phyloP scores from a whole-genome alignment of 2,797 vertebrate species.

The Staurois parvus region DNA sequence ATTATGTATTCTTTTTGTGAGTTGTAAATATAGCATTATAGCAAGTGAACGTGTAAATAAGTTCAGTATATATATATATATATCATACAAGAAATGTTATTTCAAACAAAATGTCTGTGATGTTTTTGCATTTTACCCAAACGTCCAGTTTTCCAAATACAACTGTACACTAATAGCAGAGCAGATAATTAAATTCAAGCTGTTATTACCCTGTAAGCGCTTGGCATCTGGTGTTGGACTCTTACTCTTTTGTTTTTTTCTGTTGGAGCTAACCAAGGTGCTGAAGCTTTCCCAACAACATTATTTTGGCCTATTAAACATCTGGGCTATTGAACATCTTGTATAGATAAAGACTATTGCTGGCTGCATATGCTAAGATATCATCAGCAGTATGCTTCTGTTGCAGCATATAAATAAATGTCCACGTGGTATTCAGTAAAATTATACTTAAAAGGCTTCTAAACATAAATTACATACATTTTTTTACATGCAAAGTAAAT shows the following conservation, averaged over 20 bases:
- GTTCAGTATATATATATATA: background rate
- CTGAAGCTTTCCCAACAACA: slow-evolving; percentile 15
- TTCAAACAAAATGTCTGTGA: background rate
- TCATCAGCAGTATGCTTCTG: background rate
- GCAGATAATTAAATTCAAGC: background rate
- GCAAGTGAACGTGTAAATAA: background rate
- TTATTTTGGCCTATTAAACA: background rate
- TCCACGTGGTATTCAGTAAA: background rate
- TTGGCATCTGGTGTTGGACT: background rate
- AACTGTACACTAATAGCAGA: background rate
- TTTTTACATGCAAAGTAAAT: background rate
- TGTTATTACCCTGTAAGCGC: background rate
- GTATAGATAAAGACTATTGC: background rate
- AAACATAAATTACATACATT: background rate
- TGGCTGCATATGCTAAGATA: background rate
- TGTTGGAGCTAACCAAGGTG: slow-evolving; percentile 23
- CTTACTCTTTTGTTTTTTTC: background rate
- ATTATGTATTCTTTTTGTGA: background rate
- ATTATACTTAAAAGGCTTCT: background rate
- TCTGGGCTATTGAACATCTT: background rate
- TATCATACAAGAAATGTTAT: background rate
- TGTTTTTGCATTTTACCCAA: background rate
- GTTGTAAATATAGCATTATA: background rate
- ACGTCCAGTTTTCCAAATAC: background rate
- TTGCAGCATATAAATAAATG: background rate